Evolutionary conservation across 2,797 vertebrate genomes (phyloP), one percentile per base, ranked within the genome.

Genomic region (Chiloscyllium punctatum): DNA sequence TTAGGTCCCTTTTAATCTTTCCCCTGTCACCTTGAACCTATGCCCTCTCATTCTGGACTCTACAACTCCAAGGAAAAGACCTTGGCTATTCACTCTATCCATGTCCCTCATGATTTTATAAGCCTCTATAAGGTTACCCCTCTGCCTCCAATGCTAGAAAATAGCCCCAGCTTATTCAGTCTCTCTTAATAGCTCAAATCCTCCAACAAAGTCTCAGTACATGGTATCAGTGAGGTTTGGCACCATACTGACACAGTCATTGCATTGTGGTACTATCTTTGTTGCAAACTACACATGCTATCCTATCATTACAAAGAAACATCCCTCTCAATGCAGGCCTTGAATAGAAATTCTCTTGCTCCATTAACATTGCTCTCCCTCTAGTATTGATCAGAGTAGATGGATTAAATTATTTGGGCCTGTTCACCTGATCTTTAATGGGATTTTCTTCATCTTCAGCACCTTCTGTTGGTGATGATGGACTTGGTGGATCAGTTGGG

Each of bases 401-500:
- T 66, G 88, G 71, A 71, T 37, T 69, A 11, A 27, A 90, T 57
- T 53, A 27, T 90, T 66, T 66, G n/a, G n/a, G 21, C 2, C 48
- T 30, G 53, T 48, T 27, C 77, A 95, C 94, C 42, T 72, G 71
- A 48, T 77, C 94, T 27, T 53, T 33, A 16, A 27, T 53, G 5
- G 48, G 25, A 18, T 53, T 53, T 15, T 48, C 71, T 27, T 95
- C 42, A 21, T 77, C 94, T 21, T 42, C 62, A 6, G 30, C n/a
- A 25, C 18, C n/a, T 51, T 30, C 48, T 53, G 11, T n/a, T 33
- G 42, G 42, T 72, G 69, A 27, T 1, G 94, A 16, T 95, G 96
- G 96, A 37, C 97, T 96, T 4, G 97, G 96, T 5, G 95, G 68
- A 3, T 96, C 96, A 0, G 95, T 96, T 96, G 96, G 96, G 86